phyloP scores from a whole-genome alignment of 2,113 vertebrate species.

The Hystrix cristata region DNA sequence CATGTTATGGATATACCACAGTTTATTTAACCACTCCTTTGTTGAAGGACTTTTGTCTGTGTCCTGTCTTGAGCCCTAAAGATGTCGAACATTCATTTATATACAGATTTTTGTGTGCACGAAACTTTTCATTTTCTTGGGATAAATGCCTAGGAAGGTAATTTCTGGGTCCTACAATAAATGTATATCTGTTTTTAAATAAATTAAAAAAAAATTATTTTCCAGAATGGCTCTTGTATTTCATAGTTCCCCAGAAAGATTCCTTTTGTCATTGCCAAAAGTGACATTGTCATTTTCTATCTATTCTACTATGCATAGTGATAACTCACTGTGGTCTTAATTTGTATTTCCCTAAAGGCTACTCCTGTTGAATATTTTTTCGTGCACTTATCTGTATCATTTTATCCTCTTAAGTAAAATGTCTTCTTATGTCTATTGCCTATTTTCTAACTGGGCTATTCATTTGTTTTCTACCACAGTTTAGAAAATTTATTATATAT shows the following conservation, averaged over 20 bases:
- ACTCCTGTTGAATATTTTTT: background rate
- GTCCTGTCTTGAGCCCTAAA: background rate
- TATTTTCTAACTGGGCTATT: background rate
- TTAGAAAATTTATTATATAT: background rate
- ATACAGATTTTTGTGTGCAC: background rate
- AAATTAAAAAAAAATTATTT: background rate
- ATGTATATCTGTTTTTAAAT: background rate
- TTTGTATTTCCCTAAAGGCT: background rate
- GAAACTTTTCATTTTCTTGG: background rate
- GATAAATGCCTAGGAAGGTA: background rate
- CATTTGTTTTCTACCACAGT: background rate
- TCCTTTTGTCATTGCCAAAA: background rate
- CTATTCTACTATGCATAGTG: background rate
- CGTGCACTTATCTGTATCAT: background rate
- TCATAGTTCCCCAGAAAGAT: background rate
- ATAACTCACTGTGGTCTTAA: background rate
- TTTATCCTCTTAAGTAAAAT: background rate
- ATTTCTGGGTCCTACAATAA: background rate
- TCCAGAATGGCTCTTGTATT: background rate
- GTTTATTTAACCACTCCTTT: background rate
- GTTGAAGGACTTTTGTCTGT: background rate
- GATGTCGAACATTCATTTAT: background rate
- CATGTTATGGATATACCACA: rapidly evolving
- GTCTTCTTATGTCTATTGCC: background rate
- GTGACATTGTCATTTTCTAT: background rate